These are phyloP conservation scores for Pteronotus mesoamericanus DNA, from an alignment of 2,797 vertebrate genomes.

Conservation along the genomic window DNA sequence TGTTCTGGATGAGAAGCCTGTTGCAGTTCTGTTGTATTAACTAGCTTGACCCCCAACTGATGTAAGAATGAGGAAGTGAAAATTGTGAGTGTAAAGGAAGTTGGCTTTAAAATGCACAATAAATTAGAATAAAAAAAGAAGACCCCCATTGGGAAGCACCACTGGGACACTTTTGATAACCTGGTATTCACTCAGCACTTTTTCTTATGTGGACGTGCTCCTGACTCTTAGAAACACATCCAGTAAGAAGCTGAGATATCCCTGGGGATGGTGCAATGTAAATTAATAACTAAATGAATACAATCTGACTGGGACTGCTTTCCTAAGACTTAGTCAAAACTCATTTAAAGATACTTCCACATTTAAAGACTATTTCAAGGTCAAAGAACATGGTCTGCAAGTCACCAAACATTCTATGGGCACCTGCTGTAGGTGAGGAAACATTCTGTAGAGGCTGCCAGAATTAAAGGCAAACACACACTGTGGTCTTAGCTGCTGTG, in stretches of 20 bases:
- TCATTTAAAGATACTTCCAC: neutral
- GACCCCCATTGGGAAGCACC: accelerated
- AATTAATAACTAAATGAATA: slow-evolving; percentile 30
- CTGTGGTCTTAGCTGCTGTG: neutral
- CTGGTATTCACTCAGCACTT: neutral
- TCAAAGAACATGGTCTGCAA: neutral
- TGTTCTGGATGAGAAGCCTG: slow-evolving; percentile 1
- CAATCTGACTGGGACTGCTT: neutral
- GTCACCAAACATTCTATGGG: neutral
- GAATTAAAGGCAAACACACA: neutral
- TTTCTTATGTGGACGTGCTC: neutral
- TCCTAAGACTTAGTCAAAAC: neutral
- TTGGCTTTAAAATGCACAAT: neutral
- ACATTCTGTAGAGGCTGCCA: neutral
- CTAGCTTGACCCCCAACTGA: neutral
- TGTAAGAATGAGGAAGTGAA: neutral
- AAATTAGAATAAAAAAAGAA: neutral
- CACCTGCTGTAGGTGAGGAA: neutral
- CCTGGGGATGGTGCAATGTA: neutral
- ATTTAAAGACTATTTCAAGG: neutral
- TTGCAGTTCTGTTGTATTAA: neutral
- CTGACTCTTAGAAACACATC: neutral
- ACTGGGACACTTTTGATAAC: neutral
- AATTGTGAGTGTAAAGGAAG: neutral
- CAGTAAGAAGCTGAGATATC: neutral